Base-by-base conservation (phyloP, 2,113 vertebrate species). In the Seriola quinqueradiata region DNA sequence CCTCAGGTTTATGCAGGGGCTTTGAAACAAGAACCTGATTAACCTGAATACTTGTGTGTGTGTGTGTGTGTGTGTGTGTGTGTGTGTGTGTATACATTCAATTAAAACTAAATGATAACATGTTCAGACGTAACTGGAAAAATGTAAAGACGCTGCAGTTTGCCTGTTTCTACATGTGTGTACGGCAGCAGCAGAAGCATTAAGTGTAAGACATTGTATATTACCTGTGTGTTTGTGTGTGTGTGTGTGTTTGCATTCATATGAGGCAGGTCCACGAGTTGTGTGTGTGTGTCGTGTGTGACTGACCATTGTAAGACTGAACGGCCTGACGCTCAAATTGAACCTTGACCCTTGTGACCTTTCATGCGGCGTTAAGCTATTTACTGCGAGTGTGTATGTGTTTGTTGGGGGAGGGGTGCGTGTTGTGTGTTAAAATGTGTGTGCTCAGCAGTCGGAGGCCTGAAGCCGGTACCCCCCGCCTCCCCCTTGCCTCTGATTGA, bases 301-400 rank as follows among this genome's bases (percentile, higher is more conserved):
- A 32, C n/a, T 21, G 76, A 36, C 73, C 6, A 59, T 34, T 72
- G 79, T 52, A 12, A 5, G 23, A 21, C 38, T 25, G 44, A 69
- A 77, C 46, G 52, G 57, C 82, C 64, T 13, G 17, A 19, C n/a
- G 19, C 57, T 69, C 71, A n/a, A 28, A 13, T 48, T 54, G 80
- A 89, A 69, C 61, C 69, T 89, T 91, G 75, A 90, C 79, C 85
- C 68, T 8, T 3, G 25, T 75, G 82, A 75, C 78, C 54, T 81
- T 23, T 78, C 12, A 3, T 69, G 50, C 2, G 4, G n/a, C 3
- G 2, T 65, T 32, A 16, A 36, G 58, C 70, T 66, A 46, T 90
- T 81, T 83, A 79, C 59, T 32, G 46, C 25, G 0, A 25, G 60
- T 44, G 60, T n/a, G 60, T 44, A 52, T 77, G 34, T 54, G 44